Evolutionary conservation across 2,888 invertebrate species (phyloP).

Genomic region (Nyleta sp.): DNA sequence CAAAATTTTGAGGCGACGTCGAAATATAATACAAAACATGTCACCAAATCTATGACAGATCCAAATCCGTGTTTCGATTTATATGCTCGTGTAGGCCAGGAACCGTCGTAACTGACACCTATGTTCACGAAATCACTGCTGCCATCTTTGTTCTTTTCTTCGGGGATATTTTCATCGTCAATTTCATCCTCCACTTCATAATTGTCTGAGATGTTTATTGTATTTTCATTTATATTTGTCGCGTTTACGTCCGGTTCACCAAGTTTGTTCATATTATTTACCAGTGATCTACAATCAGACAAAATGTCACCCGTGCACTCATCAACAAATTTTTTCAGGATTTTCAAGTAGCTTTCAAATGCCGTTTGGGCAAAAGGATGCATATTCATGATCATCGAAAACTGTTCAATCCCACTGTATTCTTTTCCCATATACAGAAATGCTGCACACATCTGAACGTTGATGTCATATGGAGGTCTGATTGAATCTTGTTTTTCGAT

Average conservation of each 20-base stretch:
- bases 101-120: conserved; percentile 61
- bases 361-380: not conserved
- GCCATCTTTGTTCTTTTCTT: conserved; percentile 6
- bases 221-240: too few species aligned
- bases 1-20: conserved; percentile 2
- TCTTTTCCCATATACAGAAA: conserved; percentile 49
- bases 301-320: conserved; percentile 6
- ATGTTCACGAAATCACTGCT: conserved; percentile 22
- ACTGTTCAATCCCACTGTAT: conserved; percentile 34
- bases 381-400: conserved; percentile 47
- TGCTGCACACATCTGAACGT: conserved; percentile 38
- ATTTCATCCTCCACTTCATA: not conserved
- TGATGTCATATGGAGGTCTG: conserved; percentile 46
- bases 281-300: conserved; percentile 22
- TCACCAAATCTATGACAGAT: not conserved
- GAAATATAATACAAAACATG: not conserved
- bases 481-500: conserved; percentile 1
- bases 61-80: conserved; percentile 43
- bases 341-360: conserved; percentile 19
- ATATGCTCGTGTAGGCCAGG: conserved; percentile 60
- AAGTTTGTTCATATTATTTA: conserved; percentile 9
- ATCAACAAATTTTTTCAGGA: conserved; percentile 7
- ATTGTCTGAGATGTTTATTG: not conserved
- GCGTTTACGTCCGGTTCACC: too few species aligned
- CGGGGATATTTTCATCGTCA: not conserved